Conservation (phyloP, 2,797 vertebrate species). For the Miopithecus talapoin region DNA sequence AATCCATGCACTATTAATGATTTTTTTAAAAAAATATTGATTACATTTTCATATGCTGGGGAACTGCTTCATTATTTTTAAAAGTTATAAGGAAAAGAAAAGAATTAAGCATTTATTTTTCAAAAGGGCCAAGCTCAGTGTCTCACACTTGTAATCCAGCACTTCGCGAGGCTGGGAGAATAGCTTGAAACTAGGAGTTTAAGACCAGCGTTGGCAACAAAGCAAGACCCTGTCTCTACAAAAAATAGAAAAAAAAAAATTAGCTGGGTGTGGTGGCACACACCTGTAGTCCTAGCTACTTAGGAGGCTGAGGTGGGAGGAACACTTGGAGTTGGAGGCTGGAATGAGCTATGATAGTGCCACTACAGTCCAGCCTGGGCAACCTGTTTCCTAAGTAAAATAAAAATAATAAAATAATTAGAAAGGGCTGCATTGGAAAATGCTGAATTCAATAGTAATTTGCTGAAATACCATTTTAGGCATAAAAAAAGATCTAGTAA, state of each 20-base stretch:
- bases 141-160: not conserved
- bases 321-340: not conserved
- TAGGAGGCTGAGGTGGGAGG: not conserved
- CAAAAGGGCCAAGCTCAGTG: not conserved
- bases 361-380: not conserved
- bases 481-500: not conserved
- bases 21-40: not conserved
- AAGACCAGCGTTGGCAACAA: not conserved
- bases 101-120: not conserved
- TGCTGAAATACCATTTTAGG: constrained; percentile 55
- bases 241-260: not conserved
- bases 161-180: not conserved
- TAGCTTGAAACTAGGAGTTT: not conserved
- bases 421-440: not conserved
- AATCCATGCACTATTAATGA: not conserved
- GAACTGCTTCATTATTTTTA: not conserved
- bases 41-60: not conserved
- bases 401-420: not conserved
- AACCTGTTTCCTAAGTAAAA: not conserved
- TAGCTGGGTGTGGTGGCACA: not conserved
- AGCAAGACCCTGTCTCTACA: not conserved
- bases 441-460: constrained; percentile 47
- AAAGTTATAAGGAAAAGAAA: not conserved
- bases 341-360: not conserved
- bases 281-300: not conserved